phyloP scores from a whole-genome alignment of 2,797 vertebrate species.

The Leptatherina wallacei region DNA sequence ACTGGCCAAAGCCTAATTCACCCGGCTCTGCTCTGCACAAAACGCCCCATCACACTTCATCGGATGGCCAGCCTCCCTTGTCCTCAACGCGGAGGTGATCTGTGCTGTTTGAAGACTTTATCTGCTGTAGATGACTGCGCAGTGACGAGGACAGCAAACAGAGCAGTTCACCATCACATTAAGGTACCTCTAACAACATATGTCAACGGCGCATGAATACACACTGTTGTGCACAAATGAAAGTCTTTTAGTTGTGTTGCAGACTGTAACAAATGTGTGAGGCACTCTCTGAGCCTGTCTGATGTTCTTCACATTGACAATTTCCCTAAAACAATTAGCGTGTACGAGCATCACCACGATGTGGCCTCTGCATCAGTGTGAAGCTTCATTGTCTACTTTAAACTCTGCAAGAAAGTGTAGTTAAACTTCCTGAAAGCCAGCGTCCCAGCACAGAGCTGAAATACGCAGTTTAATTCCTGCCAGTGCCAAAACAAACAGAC shows the following conservation, averaged over 20 bases:
- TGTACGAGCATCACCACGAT: not conserved
- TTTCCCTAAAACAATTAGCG: not conserved
- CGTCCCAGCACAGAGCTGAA: slow-evolving; percentile 17
- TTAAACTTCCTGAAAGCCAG: slow-evolving; percentile 4
- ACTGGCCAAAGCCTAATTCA: slow-evolving; percentile 46
- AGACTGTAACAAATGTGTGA: not conserved
- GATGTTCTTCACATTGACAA: slow-evolving; percentile 1
- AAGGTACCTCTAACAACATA: slow-evolving; percentile 62
- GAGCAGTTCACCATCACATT: slow-evolving; percentile 67
- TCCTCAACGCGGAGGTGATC: slow-evolving; percentile 58
- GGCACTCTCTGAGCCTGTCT: not conserved
- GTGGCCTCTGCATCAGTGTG: not conserved
- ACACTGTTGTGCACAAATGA: not conserved
- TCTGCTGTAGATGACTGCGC: slow-evolving; percentile 44
- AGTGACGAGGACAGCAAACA: slow-evolving; percentile 62
- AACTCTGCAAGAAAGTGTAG: not conserved
- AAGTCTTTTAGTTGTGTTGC: not conserved
- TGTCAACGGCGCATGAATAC: not conserved
- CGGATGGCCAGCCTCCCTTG: slow-evolving; percentile 63
- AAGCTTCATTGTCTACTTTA: not conserved
- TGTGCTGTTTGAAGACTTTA: slow-evolving; percentile 64
- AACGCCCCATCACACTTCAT: slow-evolving; percentile 70
- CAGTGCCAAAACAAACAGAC: slow-evolving; percentile 17
- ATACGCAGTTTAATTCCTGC: slow-evolving; percentile 5
- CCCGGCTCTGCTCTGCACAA: slow-evolving; percentile 43